These are phyloP conservation scores for Radopholus similis DNA, from an alignment of 1,140 invertebrate species.

Conservation along the genomic window DNA sequence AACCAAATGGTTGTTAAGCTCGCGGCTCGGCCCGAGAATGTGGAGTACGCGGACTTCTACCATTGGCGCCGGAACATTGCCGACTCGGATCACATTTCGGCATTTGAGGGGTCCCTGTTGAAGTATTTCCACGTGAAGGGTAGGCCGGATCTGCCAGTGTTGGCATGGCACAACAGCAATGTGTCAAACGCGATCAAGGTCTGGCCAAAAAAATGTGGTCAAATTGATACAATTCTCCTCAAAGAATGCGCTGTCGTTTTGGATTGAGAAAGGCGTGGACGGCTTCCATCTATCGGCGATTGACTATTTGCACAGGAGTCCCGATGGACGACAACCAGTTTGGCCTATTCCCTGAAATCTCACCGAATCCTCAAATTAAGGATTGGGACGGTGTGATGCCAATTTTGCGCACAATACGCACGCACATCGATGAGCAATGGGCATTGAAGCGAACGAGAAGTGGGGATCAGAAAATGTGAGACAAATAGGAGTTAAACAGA, in stretches of 20 bases:
- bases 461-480: background rate
- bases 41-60: slow-evolving; percentile 38
- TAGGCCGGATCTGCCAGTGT: slow-evolving; percentile 37
- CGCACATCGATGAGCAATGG: slow-evolving; percentile 18
- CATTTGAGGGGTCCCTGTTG: slow-evolving; percentile 24
- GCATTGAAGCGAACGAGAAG: background rate
- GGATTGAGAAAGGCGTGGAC: slow-evolving; percentile 40
- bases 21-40: slow-evolving; percentile 45
- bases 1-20: no score
- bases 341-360: no score
- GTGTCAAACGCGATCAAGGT: slow-evolving; percentile 29
- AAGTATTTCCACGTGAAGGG: slow-evolving; percentile 39
- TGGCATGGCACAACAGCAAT: slow-evolving; percentile 32
- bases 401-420: slow-evolving; percentile 2
- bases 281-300: slow-evolving; percentile 41
- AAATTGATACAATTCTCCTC: no score
- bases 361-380: no score
- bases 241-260: slow-evolving; percentile 37
- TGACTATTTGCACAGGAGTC: slow-evolving; percentile 39
- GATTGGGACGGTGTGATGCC: background rate
- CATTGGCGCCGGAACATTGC: slow-evolving; percentile 42
- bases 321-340: slow-evolving; percentile 35
- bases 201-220: no score
- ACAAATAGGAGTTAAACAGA: background rate
- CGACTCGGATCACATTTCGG: slow-evolving; percentile 35